Evolutionary conservation across 1,140 invertebrate genomes (phyloP), one percentile per base, ranked within the genome.

Genomic region (Ectropis grisescens): DNA sequence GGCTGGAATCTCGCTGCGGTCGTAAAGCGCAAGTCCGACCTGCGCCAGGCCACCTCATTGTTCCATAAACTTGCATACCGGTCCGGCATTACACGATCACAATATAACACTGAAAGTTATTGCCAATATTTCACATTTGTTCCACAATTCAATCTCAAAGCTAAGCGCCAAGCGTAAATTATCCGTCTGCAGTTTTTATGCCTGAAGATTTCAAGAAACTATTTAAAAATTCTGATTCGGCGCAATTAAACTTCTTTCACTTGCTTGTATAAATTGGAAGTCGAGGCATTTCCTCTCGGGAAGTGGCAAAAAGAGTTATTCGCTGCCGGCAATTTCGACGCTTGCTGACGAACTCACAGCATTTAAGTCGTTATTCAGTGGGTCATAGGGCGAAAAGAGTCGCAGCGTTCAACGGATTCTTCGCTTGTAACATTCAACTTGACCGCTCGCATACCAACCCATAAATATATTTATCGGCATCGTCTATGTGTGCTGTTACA

Each of bases 1-100:
- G 47, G 47, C 44, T 55, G 58, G 54, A 50, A 57, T 67, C 55
- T 55, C 53, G 44, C 39, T 45, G 41, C 47, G 53, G 47, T 48
- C 59, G 56, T 60, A 57, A 58, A 52, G 51, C 52, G 59, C 50
- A n/a, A 54, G 50, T 49, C 56, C 48, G 60, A 65, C 53, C 53
- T 61, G 58, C 55, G 36, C 41, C 48, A 45, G 36, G 45, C 48
- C 52, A 37, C 55, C 64, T 65, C 56, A 62, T 68, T 65, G 60
- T 68, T 68, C 24, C 24, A 10, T 4, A 37, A 46, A 35, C 58
- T 57, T 58, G 57, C 55, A 64, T 64, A 49, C 47, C 43, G 43
- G 34, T 37, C 48, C 47, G 50, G 41, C 47, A 54, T 54, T 56
- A 16, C 8, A 14, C 29, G 11, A n/a, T n/a, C n/a, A n/a, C n/a